phyloP scores from a whole-genome alignment of 2,888 invertebrate genomes.

The Folsomia manolachei region DNA sequence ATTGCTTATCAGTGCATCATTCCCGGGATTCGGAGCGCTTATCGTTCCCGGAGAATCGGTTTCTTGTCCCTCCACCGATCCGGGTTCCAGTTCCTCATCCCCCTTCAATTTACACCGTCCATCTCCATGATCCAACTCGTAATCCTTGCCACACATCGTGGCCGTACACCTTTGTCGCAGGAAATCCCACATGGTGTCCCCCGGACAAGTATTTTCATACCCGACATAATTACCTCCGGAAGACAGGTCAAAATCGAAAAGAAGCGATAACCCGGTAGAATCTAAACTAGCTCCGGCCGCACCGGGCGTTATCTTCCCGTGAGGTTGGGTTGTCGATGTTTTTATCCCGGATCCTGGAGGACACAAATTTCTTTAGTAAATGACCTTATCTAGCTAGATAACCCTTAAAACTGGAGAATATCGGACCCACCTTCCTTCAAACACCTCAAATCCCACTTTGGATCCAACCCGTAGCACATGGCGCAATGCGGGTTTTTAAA shows the following conservation, averaged over 20 bases:
- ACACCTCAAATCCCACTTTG: not conserved
- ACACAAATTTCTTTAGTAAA: too few relatives aligned
- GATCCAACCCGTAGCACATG: slow-evolving; percentile 26
- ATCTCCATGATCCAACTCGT: slow-evolving; percentile 25
- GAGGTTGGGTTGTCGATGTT: not conserved
- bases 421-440: not conserved
- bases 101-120: not conserved
- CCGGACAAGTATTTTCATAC: slow-evolving; percentile 35
- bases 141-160: slow-evolving; percentile 39
- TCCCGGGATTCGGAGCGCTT: not conserved
- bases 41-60: not conserved
- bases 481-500: slow-evolving; percentile 53
- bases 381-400: too few relatives aligned
- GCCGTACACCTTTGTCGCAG: slow-evolving; percentile 49
- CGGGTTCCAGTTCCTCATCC: slow-evolving; percentile 19
- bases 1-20: not conserved
- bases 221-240: slow-evolving; percentile 38
- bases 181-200: slow-evolving; percentile 51
- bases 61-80: slow-evolving; percentile 8
- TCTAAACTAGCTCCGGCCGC: slow-evolving; percentile 27
- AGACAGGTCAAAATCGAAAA: slow-evolving; percentile 49
- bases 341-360: not conserved
- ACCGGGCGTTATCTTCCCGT: not conserved
- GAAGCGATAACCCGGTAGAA: slow-evolving; percentile 32
- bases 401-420: too few relatives aligned